A percentile compares a stretch with the other conserved stretches of the same genome.
Evolutionary conservation across 35 echinoderm and acorn worm species (phyloP).

Genomic region (Lytechinus variegatus): DNA sequence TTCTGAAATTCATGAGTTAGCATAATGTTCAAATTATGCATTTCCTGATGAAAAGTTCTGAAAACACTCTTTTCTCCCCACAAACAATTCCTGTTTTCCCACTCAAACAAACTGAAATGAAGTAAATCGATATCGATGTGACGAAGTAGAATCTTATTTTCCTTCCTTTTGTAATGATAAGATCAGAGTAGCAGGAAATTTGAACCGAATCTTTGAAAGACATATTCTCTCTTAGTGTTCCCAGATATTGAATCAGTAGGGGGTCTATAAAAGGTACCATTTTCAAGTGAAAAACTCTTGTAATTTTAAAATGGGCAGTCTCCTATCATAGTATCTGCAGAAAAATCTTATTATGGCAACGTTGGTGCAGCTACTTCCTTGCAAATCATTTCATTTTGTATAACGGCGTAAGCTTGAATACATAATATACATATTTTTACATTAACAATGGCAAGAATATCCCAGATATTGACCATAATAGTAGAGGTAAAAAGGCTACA

Average conservation of each 20-base stretch:
- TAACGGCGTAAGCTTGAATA: too few relatives aligned
- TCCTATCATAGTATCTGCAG: too few relatives aligned
- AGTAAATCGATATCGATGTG: not conserved
- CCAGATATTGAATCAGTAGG: not conserved
- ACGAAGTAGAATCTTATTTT: not conserved
- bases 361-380: too few relatives aligned
- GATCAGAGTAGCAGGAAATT: not conserved
- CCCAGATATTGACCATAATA: too few relatives aligned
- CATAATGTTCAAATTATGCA: not conserved
- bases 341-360: too few relatives aligned
- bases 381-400: too few relatives aligned
- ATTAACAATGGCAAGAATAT: too few relatives aligned
- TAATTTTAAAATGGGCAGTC: too few relatives aligned
- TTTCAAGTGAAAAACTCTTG: not conserved
- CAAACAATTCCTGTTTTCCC: not conserved
- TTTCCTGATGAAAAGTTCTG: not conserved
- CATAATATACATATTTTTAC: too few relatives aligned
- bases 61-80: not conserved
- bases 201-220: constrained; percentile 18
- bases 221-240: not conserved
- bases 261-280: not conserved
- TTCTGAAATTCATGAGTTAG: not conserved
- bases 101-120: not conserved
- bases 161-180: not conserved
- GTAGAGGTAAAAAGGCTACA: too few relatives aligned